Base-by-base conservation (phyloP, 2,797 vertebrate genomes). In the Siniperca scherzeri region DNA sequence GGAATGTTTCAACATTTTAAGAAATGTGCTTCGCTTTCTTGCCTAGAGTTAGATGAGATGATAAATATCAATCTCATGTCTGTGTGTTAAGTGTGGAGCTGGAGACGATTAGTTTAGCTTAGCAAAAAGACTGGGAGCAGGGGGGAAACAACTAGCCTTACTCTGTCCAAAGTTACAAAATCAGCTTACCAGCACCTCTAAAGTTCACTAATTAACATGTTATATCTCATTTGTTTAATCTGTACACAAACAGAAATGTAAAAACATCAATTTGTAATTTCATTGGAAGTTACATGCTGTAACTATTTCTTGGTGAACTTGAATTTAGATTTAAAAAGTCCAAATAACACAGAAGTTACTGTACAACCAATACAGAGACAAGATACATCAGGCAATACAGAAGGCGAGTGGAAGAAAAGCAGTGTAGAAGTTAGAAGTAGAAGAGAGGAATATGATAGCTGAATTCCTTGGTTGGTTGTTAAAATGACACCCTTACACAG, bases 41-140 rank as follows among this genome's bases (percentile, higher is more conserved):
- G 33, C 10, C 1, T 2, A 46, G 11, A 79, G 3, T 48, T 7
- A 4, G n/a, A 66, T 25, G n/a, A 70, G 19, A 38, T 48, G n/a
- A 70, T 70, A 14, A 59, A 16, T 59, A 70, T 70, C 19, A 65
- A 16, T 59, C 22, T 16, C 4, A 5, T 36, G 6, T 53, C 5
- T 27, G 25, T 60, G 70, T 4, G 5, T 38, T 19, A 21, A 36
- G 6, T 59, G 6, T 59, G 19, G 7, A 60, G 55, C 22, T 44
- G 40, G n/a, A 71, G 46, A 21, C 9, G 19, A 14, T 74, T 74
- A 66, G 12, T 46, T 57, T 68, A 74, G 40, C 40, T 65, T 55
- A 55, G 72, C 38, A 33, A n/a, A 57, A 22, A 7, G 38, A 70
- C 50, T 22, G 5, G 27, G 27, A 70, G 46, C 33, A 16, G 25